Evolutionary conservation across 1,140 invertebrate species (phyloP).

Genomic region (Trachymyrmex septentrionalis): DNA sequence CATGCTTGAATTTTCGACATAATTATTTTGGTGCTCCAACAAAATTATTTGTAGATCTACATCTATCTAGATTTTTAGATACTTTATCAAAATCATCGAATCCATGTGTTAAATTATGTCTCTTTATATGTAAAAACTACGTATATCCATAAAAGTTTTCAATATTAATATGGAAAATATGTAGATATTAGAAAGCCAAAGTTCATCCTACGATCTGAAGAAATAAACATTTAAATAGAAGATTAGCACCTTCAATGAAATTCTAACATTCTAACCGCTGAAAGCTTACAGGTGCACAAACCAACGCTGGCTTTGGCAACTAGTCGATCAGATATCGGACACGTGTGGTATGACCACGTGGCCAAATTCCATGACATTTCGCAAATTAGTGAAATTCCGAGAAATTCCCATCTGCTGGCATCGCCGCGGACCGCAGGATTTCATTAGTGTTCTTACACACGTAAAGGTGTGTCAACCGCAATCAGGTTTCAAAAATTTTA

Average conservation of each 20-base stretch:
- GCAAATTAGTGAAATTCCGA: conserved; percentile 63
- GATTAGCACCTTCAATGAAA: neutral
- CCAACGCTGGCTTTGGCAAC: conserved; percentile 21
- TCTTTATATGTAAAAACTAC: neutral
- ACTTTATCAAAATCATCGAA: no score
- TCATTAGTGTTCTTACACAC: conserved; percentile 58
- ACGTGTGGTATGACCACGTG: conserved; percentile 55
- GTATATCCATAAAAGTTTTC: neutral
- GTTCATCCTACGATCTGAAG: neutral
- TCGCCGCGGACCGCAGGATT: conserved; percentile 45
- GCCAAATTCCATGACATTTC: conserved; percentile 62
- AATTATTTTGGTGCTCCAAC: no score
- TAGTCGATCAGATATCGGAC: conserved; percentile 52
- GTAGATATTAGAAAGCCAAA: neutral
- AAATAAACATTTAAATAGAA: neutral
- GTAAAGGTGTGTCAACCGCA: conserved; percentile 39
- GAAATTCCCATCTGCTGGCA: conserved; percentile 45
- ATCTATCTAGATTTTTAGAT: no score
- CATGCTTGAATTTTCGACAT: no score
- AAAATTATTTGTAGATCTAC: no score
- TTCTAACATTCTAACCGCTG: neutral
- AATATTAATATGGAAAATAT: neutral
- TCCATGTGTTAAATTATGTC: neutral
- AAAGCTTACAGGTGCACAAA: conserved; percentile 43
- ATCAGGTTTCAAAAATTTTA: conserved; percentile 24